phyloP scores from a whole-genome alignment of 1,140 invertebrate species.

The Bradysia coprophila region DNA sequence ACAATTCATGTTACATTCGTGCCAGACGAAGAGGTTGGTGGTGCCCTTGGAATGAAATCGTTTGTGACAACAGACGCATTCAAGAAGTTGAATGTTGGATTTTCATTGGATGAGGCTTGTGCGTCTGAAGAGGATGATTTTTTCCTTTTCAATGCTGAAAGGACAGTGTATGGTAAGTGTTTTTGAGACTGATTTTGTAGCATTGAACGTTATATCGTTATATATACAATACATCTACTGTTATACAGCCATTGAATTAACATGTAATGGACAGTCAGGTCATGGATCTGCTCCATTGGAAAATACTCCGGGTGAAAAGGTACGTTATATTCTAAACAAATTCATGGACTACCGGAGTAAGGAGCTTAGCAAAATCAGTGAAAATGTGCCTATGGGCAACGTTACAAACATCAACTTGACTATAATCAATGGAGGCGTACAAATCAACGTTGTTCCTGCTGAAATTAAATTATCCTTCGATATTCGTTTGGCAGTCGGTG shows the following conservation, averaged over 20 bases:
- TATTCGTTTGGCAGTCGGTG: slow-evolving; percentile 47
- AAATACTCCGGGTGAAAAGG: slow-evolving; percentile 59
- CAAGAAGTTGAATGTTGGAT: slow-evolving; percentile 52
- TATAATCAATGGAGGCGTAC: slow-evolving; percentile 61
- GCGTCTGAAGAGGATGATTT: slow-evolving; percentile 41
- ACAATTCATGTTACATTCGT: no score
- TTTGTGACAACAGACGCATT: slow-evolving; percentile 50
- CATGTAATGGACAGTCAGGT: slow-evolving; percentile 51
- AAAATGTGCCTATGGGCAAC: slow-evolving; percentile 44
- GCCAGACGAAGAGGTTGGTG: no score
- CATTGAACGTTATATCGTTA: no score
- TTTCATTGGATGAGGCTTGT: slow-evolving; percentile 62
- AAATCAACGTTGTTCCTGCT: slow-evolving; percentile 71
- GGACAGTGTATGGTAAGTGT: slow-evolving; percentile 42
- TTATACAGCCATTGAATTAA: slow-evolving; percentile 27
- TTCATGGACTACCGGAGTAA: slow-evolving; percentile 48
- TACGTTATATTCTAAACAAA: slow-evolving; percentile 46
- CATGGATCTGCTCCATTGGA: slow-evolving; percentile 60
- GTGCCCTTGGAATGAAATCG: slow-evolving; percentile 41
- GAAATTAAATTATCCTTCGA: slow-evolving; percentile 58
- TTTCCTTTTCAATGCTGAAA: slow-evolving; percentile 55
- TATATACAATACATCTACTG: no score
- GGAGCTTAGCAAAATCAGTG: slow-evolving; percentile 23
- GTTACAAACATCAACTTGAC: slow-evolving; percentile 74
- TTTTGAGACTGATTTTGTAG: no score